Percentiles rank a stretch among this genome's conserved stretches.
Conservation (phyloP, 2,797 vertebrate species). For the Nasua narica region DNA sequence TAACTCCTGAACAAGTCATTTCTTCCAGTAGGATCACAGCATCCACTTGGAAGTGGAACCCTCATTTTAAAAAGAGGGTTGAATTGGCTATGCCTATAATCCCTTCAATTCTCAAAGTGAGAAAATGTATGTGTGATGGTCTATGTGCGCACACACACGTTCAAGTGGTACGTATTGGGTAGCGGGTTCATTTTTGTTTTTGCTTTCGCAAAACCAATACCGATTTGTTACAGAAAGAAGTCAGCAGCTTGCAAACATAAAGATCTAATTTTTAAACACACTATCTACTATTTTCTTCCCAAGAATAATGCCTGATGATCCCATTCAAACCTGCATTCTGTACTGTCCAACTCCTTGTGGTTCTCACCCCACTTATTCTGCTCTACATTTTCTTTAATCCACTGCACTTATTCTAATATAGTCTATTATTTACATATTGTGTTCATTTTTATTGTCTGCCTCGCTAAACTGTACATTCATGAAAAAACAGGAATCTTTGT, state of each 20-base stretch:
- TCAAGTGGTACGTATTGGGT: not conserved
- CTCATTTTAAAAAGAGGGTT: not conserved
- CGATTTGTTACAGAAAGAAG: not conserved
- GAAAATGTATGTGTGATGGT: not conserved
- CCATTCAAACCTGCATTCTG: not conserved
- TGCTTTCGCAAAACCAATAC: conserved; percentile 18
- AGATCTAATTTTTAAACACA: not conserved
- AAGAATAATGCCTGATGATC: not conserved
- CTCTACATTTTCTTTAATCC: not conserved
- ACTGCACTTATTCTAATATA: not conserved
- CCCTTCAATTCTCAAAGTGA: not conserved
- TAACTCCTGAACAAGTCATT: not conserved
- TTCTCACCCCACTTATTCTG: not conserved
- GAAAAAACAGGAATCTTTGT: not conserved
- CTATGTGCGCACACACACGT: not conserved
- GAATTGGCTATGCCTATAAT: not conserved
- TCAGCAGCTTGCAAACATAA: not conserved
- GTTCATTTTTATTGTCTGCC: not conserved
- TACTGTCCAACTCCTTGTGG: not conserved
- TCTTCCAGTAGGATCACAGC: not conserved
- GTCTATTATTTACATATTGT: not conserved
- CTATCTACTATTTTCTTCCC: not conserved
- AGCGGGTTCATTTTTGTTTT: not conserved
- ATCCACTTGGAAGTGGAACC: too few species aligned
- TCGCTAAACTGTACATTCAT: not conserved